Percentiles rank a stretch among this genome's conserved stretches.
phyloP scores from a whole-genome alignment of 2,113 vertebrate genomes.

The Oreotrochilus melanogaster region DNA sequence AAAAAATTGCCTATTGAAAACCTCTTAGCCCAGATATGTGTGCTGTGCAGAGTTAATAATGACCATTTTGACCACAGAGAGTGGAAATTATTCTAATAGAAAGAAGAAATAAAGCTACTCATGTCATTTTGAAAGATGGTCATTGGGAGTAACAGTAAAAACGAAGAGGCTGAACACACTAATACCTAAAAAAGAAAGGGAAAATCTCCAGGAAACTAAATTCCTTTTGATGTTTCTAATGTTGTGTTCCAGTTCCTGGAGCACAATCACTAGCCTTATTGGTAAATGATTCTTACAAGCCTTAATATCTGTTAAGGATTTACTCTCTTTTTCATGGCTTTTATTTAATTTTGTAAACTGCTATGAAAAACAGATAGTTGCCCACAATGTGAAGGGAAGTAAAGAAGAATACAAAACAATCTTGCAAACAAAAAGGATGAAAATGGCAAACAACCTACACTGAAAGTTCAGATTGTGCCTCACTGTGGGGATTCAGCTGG shows the following conservation, averaged over 20 bases:
- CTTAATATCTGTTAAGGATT: slow-evolving; percentile 32
- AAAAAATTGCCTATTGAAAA: neutral
- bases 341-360: slow-evolving; percentile 44
- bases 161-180: neutral
- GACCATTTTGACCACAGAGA: neutral
- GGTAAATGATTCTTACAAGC: neutral
- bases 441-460: slow-evolving; percentile 2
- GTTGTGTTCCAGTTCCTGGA: slow-evolving; percentile 26
- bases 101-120: neutral
- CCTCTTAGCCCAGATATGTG: neutral
- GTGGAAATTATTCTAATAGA: neutral
- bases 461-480: slow-evolving; percentile 33
- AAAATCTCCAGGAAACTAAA: slow-evolving; percentile 11
- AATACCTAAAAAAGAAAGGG: neutral
- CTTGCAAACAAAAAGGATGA: neutral
- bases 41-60: neutral
- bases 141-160: slow-evolving; percentile 8
- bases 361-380: slow-evolving; percentile 46
- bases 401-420: neutral
- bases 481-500: neutral
- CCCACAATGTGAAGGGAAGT: slow-evolving; percentile 1
- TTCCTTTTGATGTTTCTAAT: slow-evolving; percentile 10
- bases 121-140: neutral
- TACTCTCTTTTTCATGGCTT: neutral
- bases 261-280: slow-evolving; percentile 10